Conservation (phyloP, 2,113 vertebrate genomes). For the Zingel zingel region DNA sequence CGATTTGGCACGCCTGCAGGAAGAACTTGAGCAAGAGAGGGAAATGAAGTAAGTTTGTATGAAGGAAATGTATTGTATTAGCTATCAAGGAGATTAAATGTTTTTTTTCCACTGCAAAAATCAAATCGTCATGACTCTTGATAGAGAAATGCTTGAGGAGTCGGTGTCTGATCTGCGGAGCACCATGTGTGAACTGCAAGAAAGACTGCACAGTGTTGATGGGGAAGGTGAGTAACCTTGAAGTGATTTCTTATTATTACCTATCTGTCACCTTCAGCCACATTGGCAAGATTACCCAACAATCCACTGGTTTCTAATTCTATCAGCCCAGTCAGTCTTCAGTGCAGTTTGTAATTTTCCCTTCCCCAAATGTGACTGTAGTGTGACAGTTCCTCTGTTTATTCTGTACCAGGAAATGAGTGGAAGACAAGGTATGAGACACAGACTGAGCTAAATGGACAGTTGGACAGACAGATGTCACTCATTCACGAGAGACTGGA, state of each 20-base stretch:
- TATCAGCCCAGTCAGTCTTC: background rate
- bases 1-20: slow-evolving; percentile 58
- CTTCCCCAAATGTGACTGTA: background rate
- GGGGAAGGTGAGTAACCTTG: slow-evolving; percentile 61
- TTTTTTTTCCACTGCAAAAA: background rate
- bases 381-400: background rate
- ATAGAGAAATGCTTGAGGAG: slow-evolving; percentile 79
- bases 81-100: background rate
- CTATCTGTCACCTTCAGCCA: too few species aligned
- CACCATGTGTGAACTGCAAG: slow-evolving; percentile 78
- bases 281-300: background rate
- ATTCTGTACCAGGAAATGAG: slow-evolving; percentile 81
- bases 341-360: background rate
- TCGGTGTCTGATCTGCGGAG: slow-evolving; percentile 77
- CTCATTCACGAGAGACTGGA: slow-evolving; percentile 85
- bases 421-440: slow-evolving; percentile 92
- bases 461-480: slow-evolving; percentile 88
- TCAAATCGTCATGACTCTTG: background rate
- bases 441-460: slow-evolving; percentile 89
- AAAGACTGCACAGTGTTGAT: slow-evolving; percentile 75
- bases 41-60: slow-evolving; percentile 75
- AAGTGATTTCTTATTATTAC: too few species aligned
- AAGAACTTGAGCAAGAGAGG: slow-evolving; percentile 77
- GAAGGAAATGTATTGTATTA: background rate
- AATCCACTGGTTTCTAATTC: background rate